Evolutionary conservation across 2,797 vertebrate species (phyloP), one percentile per base, ranked within the genome.

Genomic region (Acipenser ruthenus): DNA sequence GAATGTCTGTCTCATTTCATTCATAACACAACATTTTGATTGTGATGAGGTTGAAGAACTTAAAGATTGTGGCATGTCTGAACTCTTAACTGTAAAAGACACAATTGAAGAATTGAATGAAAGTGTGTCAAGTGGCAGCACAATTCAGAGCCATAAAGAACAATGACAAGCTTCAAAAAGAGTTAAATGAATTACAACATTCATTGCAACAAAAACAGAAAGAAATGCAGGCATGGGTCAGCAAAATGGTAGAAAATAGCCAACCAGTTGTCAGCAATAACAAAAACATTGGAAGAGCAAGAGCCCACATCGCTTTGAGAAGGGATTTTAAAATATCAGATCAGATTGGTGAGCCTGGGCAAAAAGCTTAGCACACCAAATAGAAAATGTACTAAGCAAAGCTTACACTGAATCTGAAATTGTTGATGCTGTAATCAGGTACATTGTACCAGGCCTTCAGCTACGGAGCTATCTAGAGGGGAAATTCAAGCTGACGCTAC

Each of bases 261-360:
- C 2, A 7, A 50, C 7, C 37, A 12, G 8, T 7, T 50, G 48
- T 6, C 13, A 50, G 9, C 2, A 10, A 11, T 49, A 6, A 50
- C 48, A 49, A 47, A 7, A 48, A 62, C 23, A 48, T 48, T 15
- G 23, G 49, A 23, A 11, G 49, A 13, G 12, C 10, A 65, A 65
- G 49, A 37, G 37, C 37, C 37, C 3, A 37, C 37, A 15, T 48
- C 63, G 64, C 55, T 49, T 8, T 58, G 61, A 6, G 48, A 52
- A 68, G 10, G 64, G 52, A 64, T 53, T 68, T 68, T 18, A 68
- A 68, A 50, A 68, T 64, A 12, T 58, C 62, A 12, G 67, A 62
- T 47, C 67, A 64, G 37, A 64, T 63, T 49, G 50, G 67, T 11
- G 61, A 68, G 61, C 52, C 67, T 58, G 67, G 51, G 10, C 52